Base-by-base conservation (phyloP, 2,888 invertebrate species). In the Bembecia ichneumoniformis region DNA sequence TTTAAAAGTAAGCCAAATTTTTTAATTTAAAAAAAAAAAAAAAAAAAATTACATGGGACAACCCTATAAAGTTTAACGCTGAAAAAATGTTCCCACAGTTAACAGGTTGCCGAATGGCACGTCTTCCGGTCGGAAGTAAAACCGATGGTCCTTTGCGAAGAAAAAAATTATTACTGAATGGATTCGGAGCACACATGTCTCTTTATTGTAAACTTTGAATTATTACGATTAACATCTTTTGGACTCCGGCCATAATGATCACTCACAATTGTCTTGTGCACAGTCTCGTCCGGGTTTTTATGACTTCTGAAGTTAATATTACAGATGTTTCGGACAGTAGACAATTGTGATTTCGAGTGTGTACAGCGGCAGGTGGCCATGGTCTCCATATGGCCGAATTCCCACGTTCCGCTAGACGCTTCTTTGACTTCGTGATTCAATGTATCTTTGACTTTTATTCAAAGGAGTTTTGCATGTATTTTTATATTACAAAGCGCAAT, bases 81-180 rank as follows among this genome's bases (percentile, higher is more conserved):
- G 66, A 77, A 82, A 80, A 78, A 79, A 76, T 63, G 63, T 84
- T 84, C 84, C 77, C 84, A 84, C 79, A 80, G 66, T 62, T 60
- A 77, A 82, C 86, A 86, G 84, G 84, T 87, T 83, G 77, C 71
- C 78, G 72, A 80, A 80, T 75, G 74, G 70, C 63, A 68, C 66
- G 75, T 60, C 76, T 84, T 86, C 86, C 84, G 82, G 82, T 78
- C 82, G 86, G 86, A 87, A 87, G 86, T 84, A 68, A 66, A 72
- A 75, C 77, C 73, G 77, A 74, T 80, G 78, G 82, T 80, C 77
- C 75, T 77, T 77, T 72, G 63, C 53, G 55, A 47, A 34, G 44
- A 45, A 28, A 68, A 70, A 68, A 71, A 75, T 73, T 69, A 63
- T 60, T 54, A 62, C 64, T 74, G 69, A 76, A 77, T 77, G 73